A percentile compares a stretch with the other conserved stretches of the same genome.
Evolutionary conservation across 2,888 invertebrate species (phyloP).

Genomic region (Eledona agricola): DNA sequence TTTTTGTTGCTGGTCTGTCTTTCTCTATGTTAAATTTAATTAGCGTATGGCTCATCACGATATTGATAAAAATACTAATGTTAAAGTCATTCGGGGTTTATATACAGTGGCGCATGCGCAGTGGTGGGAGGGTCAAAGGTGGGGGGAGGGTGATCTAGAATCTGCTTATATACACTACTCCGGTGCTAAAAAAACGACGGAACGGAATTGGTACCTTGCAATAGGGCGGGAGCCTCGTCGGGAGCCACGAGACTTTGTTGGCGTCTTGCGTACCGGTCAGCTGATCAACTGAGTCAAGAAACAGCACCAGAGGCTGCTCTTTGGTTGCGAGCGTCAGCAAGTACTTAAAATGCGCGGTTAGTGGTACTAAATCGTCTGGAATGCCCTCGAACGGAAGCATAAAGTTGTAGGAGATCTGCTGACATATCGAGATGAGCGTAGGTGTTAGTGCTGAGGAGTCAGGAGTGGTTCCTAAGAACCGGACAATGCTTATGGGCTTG

Average conservation of each 20-base stretch:
- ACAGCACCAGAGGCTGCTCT: slow-evolving; percentile 88
- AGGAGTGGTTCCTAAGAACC: slow-evolving; percentile 96
- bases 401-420: slow-evolving; percentile 91
- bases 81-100: too few species aligned
- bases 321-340: slow-evolving; percentile 82
- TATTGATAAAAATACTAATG: too few species aligned
- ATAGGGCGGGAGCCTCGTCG: slow-evolving; percentile 85
- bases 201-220: too few species aligned
- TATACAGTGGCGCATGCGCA: too few species aligned
- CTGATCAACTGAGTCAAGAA: slow-evolving; percentile 97
- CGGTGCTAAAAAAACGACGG: too few species aligned
- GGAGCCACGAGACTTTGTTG: slow-evolving; percentile 96
- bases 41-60: too few species aligned
- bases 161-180: too few species aligned
- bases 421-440: slow-evolving; percentile 93
- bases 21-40: too few species aligned
- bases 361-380: slow-evolving; percentile 94
- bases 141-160: too few species aligned
- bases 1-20: too few species aligned
- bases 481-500: slow-evolving; percentile 85
- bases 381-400: slow-evolving; percentile 92
- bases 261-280: slow-evolving; percentile 93
- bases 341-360: slow-evolving; percentile 96
- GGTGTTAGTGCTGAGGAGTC: slow-evolving; percentile 95
- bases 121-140: too few species aligned